Evolutionary conservation across 1,140 invertebrate species (phyloP).

Genomic region (Cyclargus thomasi): DNA sequence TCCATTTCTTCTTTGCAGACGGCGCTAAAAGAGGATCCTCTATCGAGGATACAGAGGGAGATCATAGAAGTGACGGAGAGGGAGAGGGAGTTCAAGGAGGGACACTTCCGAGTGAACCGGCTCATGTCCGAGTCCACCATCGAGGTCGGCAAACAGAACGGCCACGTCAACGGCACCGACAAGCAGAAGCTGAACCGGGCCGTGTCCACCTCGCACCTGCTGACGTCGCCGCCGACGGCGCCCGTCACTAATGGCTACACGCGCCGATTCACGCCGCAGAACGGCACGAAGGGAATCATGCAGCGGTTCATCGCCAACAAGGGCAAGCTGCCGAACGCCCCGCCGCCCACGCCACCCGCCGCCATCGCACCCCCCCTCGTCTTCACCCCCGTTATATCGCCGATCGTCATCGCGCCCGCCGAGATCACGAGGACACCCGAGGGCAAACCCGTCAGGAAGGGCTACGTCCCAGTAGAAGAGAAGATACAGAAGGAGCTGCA

Average conservation of each 20-base stretch:
- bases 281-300: constrained; percentile 84
- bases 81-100: constrained; percentile 79
- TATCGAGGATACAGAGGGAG: constrained; percentile 80
- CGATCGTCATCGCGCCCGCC: constrained; percentile 47
- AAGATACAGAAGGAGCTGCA: constrained; percentile 86
- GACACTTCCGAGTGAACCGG: constrained; percentile 71
- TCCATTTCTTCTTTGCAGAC: constrained; percentile 59
- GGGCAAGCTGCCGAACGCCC: constrained; percentile 76
- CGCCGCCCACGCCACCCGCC: constrained; percentile 41
- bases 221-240: constrained; percentile 56
- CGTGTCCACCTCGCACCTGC: constrained; percentile 77
- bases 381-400: constrained; percentile 41
- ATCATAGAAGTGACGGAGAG: constrained; percentile 82
- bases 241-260: constrained; percentile 63
- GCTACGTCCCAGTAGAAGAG: constrained; percentile 83
- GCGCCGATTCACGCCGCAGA: constrained; percentile 76
- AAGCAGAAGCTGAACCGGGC: constrained; percentile 76
- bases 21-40: constrained; percentile 75
- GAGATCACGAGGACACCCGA: constrained; percentile 71
- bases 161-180: constrained; percentile 55
- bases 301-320: constrained; percentile 84
- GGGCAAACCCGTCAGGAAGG: constrained; percentile 77
- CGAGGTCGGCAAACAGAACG: constrained; percentile 58
- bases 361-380: constrained; percentile 37
- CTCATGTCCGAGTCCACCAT: constrained; percentile 67